Base-by-base conservation (phyloP, 2,888 invertebrate genomes). In the Lepidonotus clava region DNA sequence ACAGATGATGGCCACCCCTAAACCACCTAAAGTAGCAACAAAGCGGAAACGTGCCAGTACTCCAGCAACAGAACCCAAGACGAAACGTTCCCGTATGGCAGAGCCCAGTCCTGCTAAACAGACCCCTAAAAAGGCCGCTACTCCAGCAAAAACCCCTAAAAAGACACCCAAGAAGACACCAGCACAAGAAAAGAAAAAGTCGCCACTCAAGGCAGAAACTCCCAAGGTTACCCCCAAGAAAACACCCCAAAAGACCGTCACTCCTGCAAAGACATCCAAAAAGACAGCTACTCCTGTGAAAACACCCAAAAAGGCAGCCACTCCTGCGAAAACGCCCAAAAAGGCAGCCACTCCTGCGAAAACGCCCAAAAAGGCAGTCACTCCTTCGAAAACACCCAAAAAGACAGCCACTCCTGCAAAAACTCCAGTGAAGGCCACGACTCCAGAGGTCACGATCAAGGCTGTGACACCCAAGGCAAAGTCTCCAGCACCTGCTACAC, bases 141-240 rank as follows among this genome's bases (percentile, higher is more conserved):
- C 53, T 32, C 53, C 53, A 36, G 56, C 24, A 56, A 83, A 53
- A n/a, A 66, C 56, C 41, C 34, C 40, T 24, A 71, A 28, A 46
- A 46, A 51, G 6, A 83, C 83, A 56, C 77, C 86, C 24, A 61
- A 28, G 41, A 83, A 85, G 41, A 46, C 66, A 14, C 4, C 21
- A 11, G 40, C 77, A 24, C 77, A 51, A 24, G 77, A 53, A 61
- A 34, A 36, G 6, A 14, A 41, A 36, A 86, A n/a, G n/a, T n/a
- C n/a, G n/a, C n/a, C 88, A 77, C 87, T 88, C 46, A 88, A 86
- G 87, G 86, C 86, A 21, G 86, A 76, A 0, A 87, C 89, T 38
- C 88, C 88, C 61, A 76, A 76, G 76, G 40, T n/a, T 36, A 40
- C 76, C 11, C 76, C 76, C 18, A 40, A 36, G 38, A 6, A 6